A percentile compares a stretch with the other conserved stretches of the same genome.
These are phyloP conservation scores for Anabas testudineus DNA, from an alignment of 2,797 vertebrate genomes.

Conservation along the genomic window DNA sequence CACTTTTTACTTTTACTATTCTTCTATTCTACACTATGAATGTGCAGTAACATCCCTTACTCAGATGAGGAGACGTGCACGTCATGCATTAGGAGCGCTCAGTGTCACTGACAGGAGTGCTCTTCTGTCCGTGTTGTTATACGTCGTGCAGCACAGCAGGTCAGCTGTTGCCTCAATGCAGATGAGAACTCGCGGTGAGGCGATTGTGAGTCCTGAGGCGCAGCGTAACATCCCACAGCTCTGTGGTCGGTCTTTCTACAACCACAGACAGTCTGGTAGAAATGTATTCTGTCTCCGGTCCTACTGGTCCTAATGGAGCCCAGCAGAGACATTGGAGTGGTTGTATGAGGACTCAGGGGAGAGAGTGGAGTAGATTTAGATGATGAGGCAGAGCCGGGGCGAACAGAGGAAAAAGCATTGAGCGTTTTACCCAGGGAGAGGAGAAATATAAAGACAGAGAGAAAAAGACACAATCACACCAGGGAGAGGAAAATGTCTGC, in stretches of 20 bases:
- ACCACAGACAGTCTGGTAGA: constrained; percentile 59
- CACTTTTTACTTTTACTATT: constrained; percentile 9
- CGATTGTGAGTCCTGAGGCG: constrained; percentile 63
- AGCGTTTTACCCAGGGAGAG: constrained; percentile 23
- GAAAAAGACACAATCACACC: constrained; percentile 8
- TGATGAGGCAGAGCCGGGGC: constrained; percentile 39
- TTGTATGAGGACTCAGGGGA: constrained; percentile 62
- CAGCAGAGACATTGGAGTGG: constrained; percentile 60
- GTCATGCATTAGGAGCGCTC: constrained; percentile 53
- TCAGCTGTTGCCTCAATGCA: constrained; percentile 44
- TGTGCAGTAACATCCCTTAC: constrained; percentile 21
- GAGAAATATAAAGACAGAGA: constrained; percentile 33
- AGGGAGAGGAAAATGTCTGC: constrained; percentile 56
- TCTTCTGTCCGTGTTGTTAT: constrained; percentile 39
- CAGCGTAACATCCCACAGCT: constrained; percentile 60
- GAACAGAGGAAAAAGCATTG: constrained; percentile 50
- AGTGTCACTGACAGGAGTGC: constrained; percentile 39
- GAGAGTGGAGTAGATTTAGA: constrained; percentile 64
- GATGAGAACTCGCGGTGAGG: constrained; percentile 62
- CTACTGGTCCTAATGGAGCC: constrained; percentile 59
- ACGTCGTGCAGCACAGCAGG: constrained; percentile 35
- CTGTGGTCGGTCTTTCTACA: constrained; percentile 59
- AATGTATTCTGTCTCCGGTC: constrained; percentile 66
- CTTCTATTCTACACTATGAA: too few species aligned
- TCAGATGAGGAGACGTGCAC: constrained; percentile 38